These are phyloP conservation scores for Anableps anableps DNA, from an alignment of 2,797 vertebrate genomes.

Conservation along the genomic window DNA sequence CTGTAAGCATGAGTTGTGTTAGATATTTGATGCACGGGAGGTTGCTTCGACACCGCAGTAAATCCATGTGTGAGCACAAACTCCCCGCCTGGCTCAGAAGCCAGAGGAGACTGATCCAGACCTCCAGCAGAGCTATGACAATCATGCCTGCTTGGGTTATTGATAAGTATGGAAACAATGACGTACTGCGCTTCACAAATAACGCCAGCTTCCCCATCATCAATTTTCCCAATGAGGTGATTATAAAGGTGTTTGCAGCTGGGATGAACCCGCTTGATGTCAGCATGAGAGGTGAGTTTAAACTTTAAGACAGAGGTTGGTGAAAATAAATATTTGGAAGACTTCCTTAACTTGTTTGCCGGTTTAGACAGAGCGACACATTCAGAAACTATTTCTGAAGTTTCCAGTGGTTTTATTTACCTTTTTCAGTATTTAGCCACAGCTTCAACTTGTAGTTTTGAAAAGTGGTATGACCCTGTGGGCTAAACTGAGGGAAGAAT, in stretches of 20 bases:
- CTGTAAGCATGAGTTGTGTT: conserved; percentile 49
- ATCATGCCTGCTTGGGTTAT: conserved; percentile 96
- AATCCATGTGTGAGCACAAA: not conserved
- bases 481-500: not conserved
- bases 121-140: conserved; percentile 58
- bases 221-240: conserved; percentile 92
- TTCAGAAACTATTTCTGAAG: not conserved
- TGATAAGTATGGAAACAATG: conserved; percentile 90
- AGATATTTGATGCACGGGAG: conserved; percentile 31
- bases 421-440: no score
- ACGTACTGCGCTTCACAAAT: conserved; percentile 87
- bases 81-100: conserved; percentile 4
- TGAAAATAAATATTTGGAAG: not conserved
- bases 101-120: conserved; percentile 66
- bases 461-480: not conserved
- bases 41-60: conserved; percentile 28
- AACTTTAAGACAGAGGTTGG: not conserved
- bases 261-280: conserved; percentile 94
- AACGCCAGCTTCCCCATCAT: conserved; percentile 88
- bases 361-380: not conserved
- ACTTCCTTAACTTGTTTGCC: not conserved
- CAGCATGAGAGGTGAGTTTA: conserved; percentile 93
- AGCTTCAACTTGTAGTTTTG: not conserved
- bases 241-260: conserved; percentile 91
- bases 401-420: conserved; percentile 5